Conservation (phyloP, 2,797 vertebrate species). For the Okamejei kenojei region DNA sequence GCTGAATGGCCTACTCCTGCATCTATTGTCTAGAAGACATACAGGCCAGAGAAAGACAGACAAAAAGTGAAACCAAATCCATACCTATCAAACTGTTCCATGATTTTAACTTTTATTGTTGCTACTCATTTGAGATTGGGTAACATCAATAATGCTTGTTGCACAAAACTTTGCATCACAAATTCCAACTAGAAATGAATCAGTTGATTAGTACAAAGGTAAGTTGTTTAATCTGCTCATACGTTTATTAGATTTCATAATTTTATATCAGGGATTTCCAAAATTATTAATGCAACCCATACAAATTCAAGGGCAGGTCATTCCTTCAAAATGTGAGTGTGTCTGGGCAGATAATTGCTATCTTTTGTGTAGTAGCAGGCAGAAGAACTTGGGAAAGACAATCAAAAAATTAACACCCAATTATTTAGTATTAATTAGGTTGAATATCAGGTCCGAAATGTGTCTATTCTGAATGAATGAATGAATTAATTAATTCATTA, state of each 20-base stretch:
- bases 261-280: background rate
- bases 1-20: no score
- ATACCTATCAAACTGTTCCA: background rate
- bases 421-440: no score
- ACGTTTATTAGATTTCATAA: background rate
- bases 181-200: background rate
- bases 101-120: background rate
- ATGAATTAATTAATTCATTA: no score
- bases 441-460: no score
- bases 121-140: slow-evolving; percentile 4
- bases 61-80: background rate
- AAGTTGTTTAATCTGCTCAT: background rate
- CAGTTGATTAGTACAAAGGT: background rate
- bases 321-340: background rate
- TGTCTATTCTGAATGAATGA: no score
- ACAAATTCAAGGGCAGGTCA: background rate
- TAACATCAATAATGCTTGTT: background rate
- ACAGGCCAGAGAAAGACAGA: background rate
- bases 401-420: background rate
- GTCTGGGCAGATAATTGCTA: background rate
- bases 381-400: background rate
- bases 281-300: background rate
- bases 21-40: background rate
- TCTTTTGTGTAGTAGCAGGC: background rate
- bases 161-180: background rate